Percentiles rank a stretch among this genome's conserved stretches.
Conservation (phyloP, 2,888 invertebrate species). For the Tipula confusa region DNA sequence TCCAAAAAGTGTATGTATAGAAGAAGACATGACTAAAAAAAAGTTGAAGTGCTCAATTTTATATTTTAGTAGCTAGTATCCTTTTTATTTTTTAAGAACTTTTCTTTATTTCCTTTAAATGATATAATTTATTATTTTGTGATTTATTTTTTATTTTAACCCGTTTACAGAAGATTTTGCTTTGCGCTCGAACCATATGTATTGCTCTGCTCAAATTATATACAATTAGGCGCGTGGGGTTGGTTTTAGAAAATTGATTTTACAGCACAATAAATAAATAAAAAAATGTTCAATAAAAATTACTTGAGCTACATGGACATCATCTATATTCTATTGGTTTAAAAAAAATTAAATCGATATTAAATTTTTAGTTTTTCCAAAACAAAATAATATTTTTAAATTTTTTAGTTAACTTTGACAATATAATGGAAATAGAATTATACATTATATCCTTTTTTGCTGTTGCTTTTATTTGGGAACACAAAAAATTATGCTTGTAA, state of each 20-base stretch:
- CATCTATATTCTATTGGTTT: not conserved
- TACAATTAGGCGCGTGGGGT: not conserved
- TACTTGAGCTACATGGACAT: not conserved
- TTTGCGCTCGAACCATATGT: not conserved
- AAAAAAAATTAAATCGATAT: constrained; percentile 21
- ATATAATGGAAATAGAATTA: not conserved
- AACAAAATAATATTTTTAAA: not conserved
- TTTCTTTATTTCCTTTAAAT: not conserved
- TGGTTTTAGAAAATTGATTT: no score
- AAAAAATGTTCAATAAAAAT: not conserved
- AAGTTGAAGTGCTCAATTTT: constrained; percentile 3
- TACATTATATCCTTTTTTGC: constrained; percentile 12
- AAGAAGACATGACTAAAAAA: not conserved
- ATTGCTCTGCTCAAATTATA: not conserved
- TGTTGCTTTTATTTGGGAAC: not conserved
- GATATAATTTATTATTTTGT: constrained; percentile 4
- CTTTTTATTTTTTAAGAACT: not conserved
- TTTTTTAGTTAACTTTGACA: not conserved
- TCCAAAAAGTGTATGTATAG: not conserved
- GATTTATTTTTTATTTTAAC: not conserved
- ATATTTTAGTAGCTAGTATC: not conserved
- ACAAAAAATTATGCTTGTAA: constrained; percentile 8
- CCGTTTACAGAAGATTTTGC: not conserved
- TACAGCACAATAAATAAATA: not conserved
- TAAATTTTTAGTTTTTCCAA: not conserved